Conservation (phyloP, 1,140 invertebrate species). For the Drosophila kepulauana region DNA sequence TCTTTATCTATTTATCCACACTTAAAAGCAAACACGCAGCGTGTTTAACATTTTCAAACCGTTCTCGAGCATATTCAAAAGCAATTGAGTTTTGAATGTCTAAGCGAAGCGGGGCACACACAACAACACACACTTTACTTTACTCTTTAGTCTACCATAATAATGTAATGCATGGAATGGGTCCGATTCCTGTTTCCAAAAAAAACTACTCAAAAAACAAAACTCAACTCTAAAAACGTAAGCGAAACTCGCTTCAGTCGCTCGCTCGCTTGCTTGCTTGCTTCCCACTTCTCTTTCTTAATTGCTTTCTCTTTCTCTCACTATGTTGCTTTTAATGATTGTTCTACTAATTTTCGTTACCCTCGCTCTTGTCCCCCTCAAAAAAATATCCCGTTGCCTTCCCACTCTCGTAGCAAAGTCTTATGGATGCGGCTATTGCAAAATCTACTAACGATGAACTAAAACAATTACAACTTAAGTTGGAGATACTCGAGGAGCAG, state of each 20-base stretch:
- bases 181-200: slow-evolving; percentile 8
- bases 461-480: slow-evolving; percentile 84
- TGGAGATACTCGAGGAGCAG: slow-evolving; percentile 83
- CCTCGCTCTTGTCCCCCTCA: slow-evolving; percentile 39
- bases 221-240: slow-evolving; percentile 52
- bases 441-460: slow-evolving; percentile 85
- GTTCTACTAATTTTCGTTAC: slow-evolving; percentile 63
- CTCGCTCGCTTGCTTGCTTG: slow-evolving; percentile 53
- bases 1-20: slow-evolving; percentile 30
- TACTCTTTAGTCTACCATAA: not conserved
- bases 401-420: slow-evolving; percentile 74
- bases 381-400: slow-evolving; percentile 24
- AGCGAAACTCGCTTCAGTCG: slow-evolving; percentile 46
- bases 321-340: slow-evolving; percentile 61
- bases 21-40: slow-evolving; percentile 70
- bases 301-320: slow-evolving; percentile 4
- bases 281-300: not conserved
- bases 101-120: slow-evolving; percentile 24
- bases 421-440: slow-evolving; percentile 84
- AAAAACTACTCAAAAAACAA: no score
- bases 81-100: slow-evolving; percentile 62
- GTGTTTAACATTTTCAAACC: slow-evolving; percentile 77
- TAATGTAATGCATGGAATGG: slow-evolving; percentile 48
- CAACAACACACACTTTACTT: slow-evolving; percentile 19
- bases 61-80: slow-evolving; percentile 73